Percentiles rank a stretch among this genome's conserved stretches.
phyloP scores from a whole-genome alignment of 1,140 invertebrate genomes.

The Trachelipus rathkii region DNA sequence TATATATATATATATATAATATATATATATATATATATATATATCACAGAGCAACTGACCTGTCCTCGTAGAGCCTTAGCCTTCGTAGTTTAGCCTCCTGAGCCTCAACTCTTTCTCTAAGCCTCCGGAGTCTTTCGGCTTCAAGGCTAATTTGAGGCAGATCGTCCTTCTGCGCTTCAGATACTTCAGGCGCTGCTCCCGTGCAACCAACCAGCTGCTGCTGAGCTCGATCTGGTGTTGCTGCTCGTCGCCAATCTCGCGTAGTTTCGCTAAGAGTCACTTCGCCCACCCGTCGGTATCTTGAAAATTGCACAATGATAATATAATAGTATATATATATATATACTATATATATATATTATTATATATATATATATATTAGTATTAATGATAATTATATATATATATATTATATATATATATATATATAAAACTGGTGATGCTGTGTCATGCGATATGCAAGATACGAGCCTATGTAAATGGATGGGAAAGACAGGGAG shows the following conservation, averaged over 20 bases:
- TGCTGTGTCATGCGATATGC: no score
- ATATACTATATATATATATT: conserved; percentile 11
- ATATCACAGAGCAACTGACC: conserved; percentile 53
- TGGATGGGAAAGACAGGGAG: no score
- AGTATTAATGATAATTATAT: not conserved
- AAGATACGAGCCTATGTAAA: no score
- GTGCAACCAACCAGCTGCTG: conserved; percentile 80
- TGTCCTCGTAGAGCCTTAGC: conserved; percentile 83
- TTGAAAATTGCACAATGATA: not conserved
- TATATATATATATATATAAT: no score
- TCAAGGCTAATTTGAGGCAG: conserved; percentile 66
- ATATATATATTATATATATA: not conserved
- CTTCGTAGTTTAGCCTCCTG: conserved; percentile 90
- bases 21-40: no score
- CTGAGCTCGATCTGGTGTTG: conserved; percentile 92
- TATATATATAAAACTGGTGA: no score
- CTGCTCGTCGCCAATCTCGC: conserved; percentile 86
- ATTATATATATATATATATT: not conserved
- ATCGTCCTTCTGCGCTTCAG: conserved; percentile 67
- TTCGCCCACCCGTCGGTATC: conserved; percentile 52
- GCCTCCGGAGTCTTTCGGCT: conserved; percentile 75
- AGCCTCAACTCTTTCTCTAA: conserved; percentile 84
- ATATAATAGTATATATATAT: not conserved
- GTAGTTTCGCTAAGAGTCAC: conserved; percentile 84
- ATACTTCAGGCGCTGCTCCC: conserved; percentile 87